Evolutionary conservation across 2,888 invertebrate species (phyloP).

Genomic region (Eudemis profundana): DNA sequence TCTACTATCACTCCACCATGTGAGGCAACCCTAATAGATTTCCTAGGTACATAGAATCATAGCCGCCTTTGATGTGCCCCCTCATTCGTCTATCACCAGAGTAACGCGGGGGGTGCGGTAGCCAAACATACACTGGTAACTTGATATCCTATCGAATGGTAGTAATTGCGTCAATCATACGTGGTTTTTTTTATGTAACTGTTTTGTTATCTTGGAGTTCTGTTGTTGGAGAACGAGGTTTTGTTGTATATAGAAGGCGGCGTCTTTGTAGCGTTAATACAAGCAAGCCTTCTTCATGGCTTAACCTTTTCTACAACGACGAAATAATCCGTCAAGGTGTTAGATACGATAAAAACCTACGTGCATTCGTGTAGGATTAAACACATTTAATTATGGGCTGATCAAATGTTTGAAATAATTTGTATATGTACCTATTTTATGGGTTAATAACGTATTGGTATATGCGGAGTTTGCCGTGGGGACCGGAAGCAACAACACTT

Average conservation of each 20-base stretch:
- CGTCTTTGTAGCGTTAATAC: constrained; percentile 10
- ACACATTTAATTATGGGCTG: too few relatives aligned
- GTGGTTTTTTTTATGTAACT: constrained; percentile 75
- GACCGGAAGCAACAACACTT: too few relatives aligned
- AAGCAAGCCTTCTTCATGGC: constrained; percentile 7
- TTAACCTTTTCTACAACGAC: neutral
- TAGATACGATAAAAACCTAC: neutral
- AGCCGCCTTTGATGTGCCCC: constrained; percentile 45
- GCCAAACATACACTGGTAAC: constrained; percentile 57
- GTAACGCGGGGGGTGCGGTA: constrained; percentile 53
- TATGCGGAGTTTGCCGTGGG: too few relatives aligned
- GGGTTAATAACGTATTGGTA: too few relatives aligned
- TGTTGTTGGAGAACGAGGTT: constrained; percentile 9
- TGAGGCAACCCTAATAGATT: constrained; percentile 20
- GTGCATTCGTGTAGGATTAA: neutral
- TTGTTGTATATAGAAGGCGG: constrained; percentile 11
- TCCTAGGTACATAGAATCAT: neutral
- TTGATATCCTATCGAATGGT: constrained; percentile 71
- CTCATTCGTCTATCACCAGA: constrained; percentile 45
- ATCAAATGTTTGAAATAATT: too few relatives aligned
- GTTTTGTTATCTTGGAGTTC: constrained; percentile 54
- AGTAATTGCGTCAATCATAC: constrained; percentile 78
- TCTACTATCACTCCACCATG: neutral
- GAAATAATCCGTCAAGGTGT: neutral
- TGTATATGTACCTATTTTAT: too few relatives aligned